Evolutionary conservation across 2,113 vertebrate species (phyloP).

Genomic region (Henicopernis longicauda): DNA sequence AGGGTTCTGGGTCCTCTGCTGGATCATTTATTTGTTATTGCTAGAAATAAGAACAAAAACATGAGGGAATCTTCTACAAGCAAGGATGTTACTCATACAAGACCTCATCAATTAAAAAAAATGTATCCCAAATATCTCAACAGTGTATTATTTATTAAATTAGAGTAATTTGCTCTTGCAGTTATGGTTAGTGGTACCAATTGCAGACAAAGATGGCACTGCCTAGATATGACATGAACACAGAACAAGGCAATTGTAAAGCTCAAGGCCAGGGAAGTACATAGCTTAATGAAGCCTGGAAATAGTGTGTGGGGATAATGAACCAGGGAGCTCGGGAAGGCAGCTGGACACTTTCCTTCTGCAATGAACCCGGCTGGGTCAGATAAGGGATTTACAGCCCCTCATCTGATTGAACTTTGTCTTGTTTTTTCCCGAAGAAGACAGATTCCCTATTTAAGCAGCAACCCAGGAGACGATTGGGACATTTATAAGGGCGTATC

Average conservation of each 20-base stretch:
- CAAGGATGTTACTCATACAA: rapidly evolving
- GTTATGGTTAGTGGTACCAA: background rate
- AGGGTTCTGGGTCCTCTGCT: background rate
- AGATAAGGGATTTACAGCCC: background rate
- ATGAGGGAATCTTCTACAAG: background rate
- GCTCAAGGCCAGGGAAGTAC: background rate
- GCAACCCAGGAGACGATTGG: background rate
- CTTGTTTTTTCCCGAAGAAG: background rate
- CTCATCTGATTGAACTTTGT: background rate
- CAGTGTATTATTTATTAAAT: background rate
- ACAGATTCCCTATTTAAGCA: background rate
- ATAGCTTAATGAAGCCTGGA: background rate
- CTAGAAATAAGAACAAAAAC: background rate
- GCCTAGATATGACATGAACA: background rate
- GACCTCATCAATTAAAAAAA: background rate
- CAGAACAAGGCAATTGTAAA: background rate
- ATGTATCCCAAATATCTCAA: background rate
- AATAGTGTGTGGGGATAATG: background rate
- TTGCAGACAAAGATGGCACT: background rate
- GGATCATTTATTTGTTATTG: background rate
- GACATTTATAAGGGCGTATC: background rate
- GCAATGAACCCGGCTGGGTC: background rate
- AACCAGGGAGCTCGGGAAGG: background rate
- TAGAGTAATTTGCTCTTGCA: background rate
- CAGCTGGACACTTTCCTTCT: background rate